These are phyloP conservation scores for Saccostrea cuccullata DNA, from an alignment of 1,140 invertebrate species.

Conservation along the genomic window DNA sequence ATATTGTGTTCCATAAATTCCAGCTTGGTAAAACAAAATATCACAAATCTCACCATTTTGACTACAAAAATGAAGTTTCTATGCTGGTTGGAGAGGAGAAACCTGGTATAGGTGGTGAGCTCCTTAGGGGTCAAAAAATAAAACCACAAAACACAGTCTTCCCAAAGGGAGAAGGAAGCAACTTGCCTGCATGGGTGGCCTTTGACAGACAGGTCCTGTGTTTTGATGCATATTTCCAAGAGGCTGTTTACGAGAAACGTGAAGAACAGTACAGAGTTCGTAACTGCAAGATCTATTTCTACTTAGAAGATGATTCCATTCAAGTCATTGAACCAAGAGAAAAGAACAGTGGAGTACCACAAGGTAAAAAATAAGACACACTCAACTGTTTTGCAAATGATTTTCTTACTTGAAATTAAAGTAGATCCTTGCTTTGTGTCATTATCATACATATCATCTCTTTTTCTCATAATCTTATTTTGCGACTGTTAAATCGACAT, in stretches of 20 bases:
- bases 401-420: no score
- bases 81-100: conserved; percentile 76
- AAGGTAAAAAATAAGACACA: no score
- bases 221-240: conserved; percentile 79
- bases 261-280: conserved; percentile 78
- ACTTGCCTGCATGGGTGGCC: conserved; percentile 89
- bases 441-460: no score
- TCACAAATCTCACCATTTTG: conserved; percentile 79
- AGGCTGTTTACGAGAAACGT: conserved; percentile 76
- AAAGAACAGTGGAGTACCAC: conserved; percentile 78
- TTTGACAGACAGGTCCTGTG: conserved; percentile 87
- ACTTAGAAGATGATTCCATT: conserved; percentile 79
- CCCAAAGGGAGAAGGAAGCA: conserved; percentile 82
- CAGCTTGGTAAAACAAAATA: conserved; percentile 78
- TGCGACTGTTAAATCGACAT: no score
- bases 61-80: conserved; percentile 74
- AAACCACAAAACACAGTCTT: conserved; percentile 72
- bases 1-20: conserved; percentile 43
- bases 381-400: no score
- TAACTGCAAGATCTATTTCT: conserved; percentile 79
- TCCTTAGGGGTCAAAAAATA: conserved; percentile 73
- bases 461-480: no score
- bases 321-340: conserved; percentile 78
- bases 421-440: no score
- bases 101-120: conserved; percentile 78